Percentiles rank a stretch among this genome's conserved stretches.
Conservation (phyloP, 2,797 vertebrate species). For the Alectoris magna region DNA sequence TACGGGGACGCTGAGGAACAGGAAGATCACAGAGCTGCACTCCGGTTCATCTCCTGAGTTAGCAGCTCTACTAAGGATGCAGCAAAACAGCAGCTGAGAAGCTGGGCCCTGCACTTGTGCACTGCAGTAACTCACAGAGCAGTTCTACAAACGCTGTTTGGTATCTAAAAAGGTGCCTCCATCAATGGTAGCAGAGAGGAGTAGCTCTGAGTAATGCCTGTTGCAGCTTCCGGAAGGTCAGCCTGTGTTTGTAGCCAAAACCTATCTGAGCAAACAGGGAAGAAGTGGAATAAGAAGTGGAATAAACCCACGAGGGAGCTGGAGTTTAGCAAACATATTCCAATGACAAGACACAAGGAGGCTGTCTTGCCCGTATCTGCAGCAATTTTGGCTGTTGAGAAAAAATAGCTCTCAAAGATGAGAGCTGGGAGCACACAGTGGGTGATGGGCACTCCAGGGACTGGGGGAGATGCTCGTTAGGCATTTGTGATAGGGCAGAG, state of each 20-base stretch:
- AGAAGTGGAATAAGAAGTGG: not conserved
- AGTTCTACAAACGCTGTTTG: not conserved
- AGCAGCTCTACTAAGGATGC: not conserved
- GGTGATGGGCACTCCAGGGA: accelerated
- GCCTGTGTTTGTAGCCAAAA: accelerated
- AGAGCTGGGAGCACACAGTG: accelerated
- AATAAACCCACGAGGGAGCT: not conserved
- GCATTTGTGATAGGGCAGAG: not conserved
- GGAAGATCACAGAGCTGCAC: not conserved
- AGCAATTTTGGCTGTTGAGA: not conserved
- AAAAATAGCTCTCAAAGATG: not conserved
- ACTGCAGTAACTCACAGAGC: not conserved
- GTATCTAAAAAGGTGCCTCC: not conserved
- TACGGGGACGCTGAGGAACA: not conserved
- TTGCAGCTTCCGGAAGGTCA: not conserved
- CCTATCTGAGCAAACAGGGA: not conserved
- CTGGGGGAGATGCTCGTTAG: not conserved
- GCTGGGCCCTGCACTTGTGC: accelerated
- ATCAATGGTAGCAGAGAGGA: not conserved
- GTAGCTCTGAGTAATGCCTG: accelerated
- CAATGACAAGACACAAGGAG: constrained; percentile 46
- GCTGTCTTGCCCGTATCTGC: constrained; percentile 50
- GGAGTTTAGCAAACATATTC: constrained; percentile 8
- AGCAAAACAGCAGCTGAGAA: not conserved
- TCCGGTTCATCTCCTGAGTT: accelerated